phyloP scores from a whole-genome alignment of 2,113 vertebrate species.

The Ellobius talpinus region DNA sequence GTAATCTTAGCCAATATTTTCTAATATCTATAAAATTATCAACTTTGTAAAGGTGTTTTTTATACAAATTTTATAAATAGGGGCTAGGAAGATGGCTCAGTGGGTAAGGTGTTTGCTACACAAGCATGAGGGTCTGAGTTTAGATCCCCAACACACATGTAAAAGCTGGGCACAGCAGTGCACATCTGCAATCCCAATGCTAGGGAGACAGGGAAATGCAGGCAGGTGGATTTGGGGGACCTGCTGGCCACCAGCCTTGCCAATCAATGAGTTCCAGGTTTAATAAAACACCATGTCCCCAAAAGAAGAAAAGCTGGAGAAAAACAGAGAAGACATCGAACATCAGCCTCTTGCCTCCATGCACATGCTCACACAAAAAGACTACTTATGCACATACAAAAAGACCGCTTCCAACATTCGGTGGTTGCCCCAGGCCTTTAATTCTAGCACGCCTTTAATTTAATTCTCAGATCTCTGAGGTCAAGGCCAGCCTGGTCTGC shows the following conservation, averaged over 20 bases:
- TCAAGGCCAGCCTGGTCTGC: neutral
- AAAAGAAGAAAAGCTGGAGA: neutral
- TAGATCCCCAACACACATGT: neutral
- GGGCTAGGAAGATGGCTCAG: neutral
- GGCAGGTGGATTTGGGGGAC: neutral
- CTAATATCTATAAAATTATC: slow-evolving; percentile 47
- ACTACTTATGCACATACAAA: neutral
- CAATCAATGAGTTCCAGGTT: neutral
- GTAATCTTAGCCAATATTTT: neutral
- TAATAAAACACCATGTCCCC: neutral
- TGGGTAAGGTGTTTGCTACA: neutral
- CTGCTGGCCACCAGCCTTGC: neutral
- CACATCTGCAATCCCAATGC: neutral
- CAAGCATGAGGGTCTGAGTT: neutral
- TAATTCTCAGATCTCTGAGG: neutral
- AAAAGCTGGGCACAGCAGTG: neutral
- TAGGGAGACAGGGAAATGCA: neutral
- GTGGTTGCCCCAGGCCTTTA: neutral
- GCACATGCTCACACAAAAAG: neutral
- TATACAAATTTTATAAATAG: neutral
- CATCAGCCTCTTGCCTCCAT: neutral
- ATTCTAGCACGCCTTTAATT: too few relatives aligned
- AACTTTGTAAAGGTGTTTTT: neutral
- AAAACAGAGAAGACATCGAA: neutral
- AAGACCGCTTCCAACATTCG: neutral